These are phyloP conservation scores for Nymphalis c-album DNA, from an alignment of 2,888 invertebrate genomes.

Conservation along the genomic window DNA sequence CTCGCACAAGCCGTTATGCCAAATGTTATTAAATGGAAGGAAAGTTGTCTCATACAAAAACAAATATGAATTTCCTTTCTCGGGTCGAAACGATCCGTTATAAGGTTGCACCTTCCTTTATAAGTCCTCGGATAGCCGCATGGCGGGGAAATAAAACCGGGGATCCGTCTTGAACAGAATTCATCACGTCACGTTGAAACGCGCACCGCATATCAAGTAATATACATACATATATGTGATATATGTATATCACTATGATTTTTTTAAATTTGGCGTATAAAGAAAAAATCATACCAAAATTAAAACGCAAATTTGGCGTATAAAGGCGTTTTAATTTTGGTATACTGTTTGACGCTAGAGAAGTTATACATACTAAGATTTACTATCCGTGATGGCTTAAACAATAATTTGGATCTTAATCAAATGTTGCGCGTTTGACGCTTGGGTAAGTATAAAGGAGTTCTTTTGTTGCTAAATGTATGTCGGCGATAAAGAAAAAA, in stretches of 20 bases:
- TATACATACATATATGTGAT: conserved; percentile 30
- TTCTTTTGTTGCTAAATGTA: too few relatives aligned
- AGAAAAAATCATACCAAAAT: too few relatives aligned
- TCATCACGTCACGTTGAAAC: conserved; percentile 41
- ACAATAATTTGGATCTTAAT: too few relatives aligned
- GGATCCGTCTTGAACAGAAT: conserved; percentile 39
- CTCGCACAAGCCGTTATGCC: background rate
- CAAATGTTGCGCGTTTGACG: too few relatives aligned
- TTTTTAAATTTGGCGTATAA: too few relatives aligned
- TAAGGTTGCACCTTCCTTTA: conserved; percentile 54
- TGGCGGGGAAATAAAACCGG: conserved; percentile 54
- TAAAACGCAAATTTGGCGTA: too few relatives aligned
- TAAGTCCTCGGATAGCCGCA: conserved; percentile 56
- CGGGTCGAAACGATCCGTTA: conserved; percentile 32
- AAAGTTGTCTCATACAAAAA: conserved; percentile 46
- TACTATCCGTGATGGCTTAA: too few relatives aligned
- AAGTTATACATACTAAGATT: background rate
- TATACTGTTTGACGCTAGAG: background rate
- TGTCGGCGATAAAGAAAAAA: too few relatives aligned
- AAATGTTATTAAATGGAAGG: conserved; percentile 29
- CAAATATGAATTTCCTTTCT: conserved; percentile 46
- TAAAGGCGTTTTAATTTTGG: conserved; percentile 7
- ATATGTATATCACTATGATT: too few relatives aligned
- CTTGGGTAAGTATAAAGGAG: too few relatives aligned
- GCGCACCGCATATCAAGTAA: conserved; percentile 32